A percentile compares a stretch with the other conserved stretches of the same genome.
Conservation (phyloP, 2,113 vertebrate genomes). For the Himantopus leucocephalus region DNA sequence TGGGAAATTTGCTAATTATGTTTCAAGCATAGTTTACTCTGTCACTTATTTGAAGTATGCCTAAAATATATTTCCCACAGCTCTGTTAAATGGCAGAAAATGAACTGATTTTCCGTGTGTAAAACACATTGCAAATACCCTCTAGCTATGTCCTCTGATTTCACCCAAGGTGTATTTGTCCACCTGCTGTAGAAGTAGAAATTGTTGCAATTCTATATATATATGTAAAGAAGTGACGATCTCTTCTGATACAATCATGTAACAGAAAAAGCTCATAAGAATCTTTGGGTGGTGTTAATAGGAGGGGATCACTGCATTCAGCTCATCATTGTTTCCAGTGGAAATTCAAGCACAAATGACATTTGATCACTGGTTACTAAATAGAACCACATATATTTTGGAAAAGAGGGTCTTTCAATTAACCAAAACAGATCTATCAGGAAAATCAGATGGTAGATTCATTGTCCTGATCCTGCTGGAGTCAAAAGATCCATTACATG, state of each 20-base stretch:
- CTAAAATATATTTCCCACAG: background rate
- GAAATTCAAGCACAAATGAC: background rate
- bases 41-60: background rate
- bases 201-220: background rate
- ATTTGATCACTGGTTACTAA: background rate
- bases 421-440: background rate
- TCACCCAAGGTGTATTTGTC: background rate
- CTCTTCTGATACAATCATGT: background rate
- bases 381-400: background rate
- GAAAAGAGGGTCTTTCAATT: background rate
- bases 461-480: background rate
- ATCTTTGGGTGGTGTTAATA: background rate
- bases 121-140: background rate
- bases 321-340: background rate
- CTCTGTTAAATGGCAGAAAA: constrained; percentile 30
- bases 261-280: background rate
- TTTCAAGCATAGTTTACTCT: background rate
- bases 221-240: background rate
- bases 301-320: background rate
- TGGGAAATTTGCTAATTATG: background rate
- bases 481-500: background rate
- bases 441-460: background rate
- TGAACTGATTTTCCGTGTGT: background rate
- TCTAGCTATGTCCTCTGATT: background rate
- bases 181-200: background rate